phyloP scores from a whole-genome alignment of 1,140 invertebrate species.

The Colletes latitarsis region DNA sequence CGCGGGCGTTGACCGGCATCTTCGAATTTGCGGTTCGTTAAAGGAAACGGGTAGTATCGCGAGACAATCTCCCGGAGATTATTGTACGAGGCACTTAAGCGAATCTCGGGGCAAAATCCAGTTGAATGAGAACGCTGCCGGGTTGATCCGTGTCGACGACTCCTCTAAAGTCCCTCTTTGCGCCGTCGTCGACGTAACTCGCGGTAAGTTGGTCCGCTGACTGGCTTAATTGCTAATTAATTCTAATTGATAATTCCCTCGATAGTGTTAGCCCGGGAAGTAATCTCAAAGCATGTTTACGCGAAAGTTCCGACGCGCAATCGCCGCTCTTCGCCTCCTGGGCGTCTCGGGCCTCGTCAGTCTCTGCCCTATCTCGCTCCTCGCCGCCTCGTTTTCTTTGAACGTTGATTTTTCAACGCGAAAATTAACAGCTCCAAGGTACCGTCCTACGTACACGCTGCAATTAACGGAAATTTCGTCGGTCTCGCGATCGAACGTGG shows the following conservation, averaged over 20 bases:
- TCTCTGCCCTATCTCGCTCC: neutral
- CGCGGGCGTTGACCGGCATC: neutral
- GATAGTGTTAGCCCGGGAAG: constrained; percentile 52
- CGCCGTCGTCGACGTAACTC: constrained; percentile 46
- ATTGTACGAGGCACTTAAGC: constrained; percentile 31
- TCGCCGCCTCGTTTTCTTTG: constrained; percentile 13
- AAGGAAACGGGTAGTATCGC: constrained; percentile 11
- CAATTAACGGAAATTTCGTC: neutral
- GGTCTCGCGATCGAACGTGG: no score
- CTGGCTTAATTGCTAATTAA: constrained; percentile 70
- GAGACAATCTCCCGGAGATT: constrained; percentile 40
- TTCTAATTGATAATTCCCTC: constrained; percentile 70
- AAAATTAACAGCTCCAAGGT: constrained; percentile 5
- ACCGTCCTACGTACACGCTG: neutral
- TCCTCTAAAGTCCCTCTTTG: constrained; percentile 29
- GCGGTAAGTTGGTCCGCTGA: constrained; percentile 61
- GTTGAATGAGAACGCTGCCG: constrained; percentile 34
- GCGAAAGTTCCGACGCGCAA: constrained; percentile 57
- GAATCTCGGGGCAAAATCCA: constrained; percentile 34
- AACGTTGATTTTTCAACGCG: neutral
- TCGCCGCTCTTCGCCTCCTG: constrained; percentile 44
- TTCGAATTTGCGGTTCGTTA: neutral
- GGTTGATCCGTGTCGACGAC: constrained; percentile 41
- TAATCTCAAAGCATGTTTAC: constrained; percentile 67
- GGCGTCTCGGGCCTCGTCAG: constrained; percentile 34